Percentiles rank a stretch among this genome's conserved stretches.
Evolutionary conservation across 92 coral and sea anemone genomes (phyloP).

Genomic region (Isaurus tuberculatus): DNA sequence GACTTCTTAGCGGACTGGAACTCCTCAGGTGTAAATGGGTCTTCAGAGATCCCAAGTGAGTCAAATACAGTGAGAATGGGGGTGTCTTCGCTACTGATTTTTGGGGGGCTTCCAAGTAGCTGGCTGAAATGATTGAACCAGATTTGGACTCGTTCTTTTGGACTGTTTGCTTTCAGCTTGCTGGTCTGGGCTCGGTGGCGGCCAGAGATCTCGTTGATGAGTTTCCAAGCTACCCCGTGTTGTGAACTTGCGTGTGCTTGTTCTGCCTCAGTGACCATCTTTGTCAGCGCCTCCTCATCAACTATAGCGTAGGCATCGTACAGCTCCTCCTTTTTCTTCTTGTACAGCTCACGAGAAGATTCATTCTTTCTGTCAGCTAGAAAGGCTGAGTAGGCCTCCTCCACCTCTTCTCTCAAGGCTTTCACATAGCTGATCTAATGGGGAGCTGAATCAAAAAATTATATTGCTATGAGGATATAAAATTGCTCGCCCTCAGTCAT

Average conservation of each 20-base stretch:
- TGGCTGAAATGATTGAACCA: constrained; percentile 37
- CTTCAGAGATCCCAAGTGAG: constrained; percentile 27
- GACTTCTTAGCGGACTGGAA: constrained; percentile 41
- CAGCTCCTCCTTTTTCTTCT: constrained; percentile 40
- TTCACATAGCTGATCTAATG: constrained; percentile 5
- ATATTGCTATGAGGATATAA: neutral
- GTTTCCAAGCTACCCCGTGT: constrained; percentile 41
- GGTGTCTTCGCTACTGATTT: constrained; percentile 30
- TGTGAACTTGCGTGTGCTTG: constrained; percentile 34
- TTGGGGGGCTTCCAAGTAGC: constrained; percentile 33
- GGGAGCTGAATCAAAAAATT: neutral
- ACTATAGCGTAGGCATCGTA: constrained; percentile 27
- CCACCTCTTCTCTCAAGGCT: constrained; percentile 45
- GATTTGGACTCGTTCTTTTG: constrained; percentile 26
- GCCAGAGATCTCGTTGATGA: constrained; percentile 44
- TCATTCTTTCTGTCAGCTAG: constrained; percentile 27
- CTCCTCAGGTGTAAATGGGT: constrained; percentile 30
- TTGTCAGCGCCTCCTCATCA: constrained; percentile 40
- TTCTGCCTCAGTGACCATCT: constrained; percentile 46
- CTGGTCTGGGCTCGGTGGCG: constrained; percentile 33
- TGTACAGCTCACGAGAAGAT: constrained; percentile 28
- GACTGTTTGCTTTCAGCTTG: constrained; percentile 26
- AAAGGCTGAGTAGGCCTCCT: constrained; percentile 41
- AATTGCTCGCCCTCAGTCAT: neutral
- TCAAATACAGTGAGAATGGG: constrained; percentile 35